Base-by-base conservation (phyloP, 2,888 invertebrate species). In the Aricia artaxerxes region DNA sequence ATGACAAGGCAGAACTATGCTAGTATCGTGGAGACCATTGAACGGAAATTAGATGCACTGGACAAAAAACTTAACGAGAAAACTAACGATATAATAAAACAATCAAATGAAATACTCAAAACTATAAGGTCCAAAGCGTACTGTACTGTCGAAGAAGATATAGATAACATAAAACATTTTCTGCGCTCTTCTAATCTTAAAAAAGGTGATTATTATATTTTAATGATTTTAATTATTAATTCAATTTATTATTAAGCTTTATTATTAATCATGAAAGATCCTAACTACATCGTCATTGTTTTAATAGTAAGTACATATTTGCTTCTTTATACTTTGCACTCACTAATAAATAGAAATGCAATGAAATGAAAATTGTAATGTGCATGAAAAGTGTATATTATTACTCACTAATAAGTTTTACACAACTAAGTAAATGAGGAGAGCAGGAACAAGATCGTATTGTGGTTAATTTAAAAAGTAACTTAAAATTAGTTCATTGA, bases 1-100 rank as follows among this genome's bases (percentile, higher is more conserved):
- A 87, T 93, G 85, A 84, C 90, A 0, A 91, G 90, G 79, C 92
- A 93, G 80, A 88, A 85, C 81, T 92, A 92, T 82, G 84, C 92
- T 61, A 90, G 90, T 81, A 87, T 90, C 87, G 88, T 93, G 53
- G 91, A 92, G 82, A 83, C 84, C 0, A 88, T 93, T 13, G 90
- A 92, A 78, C 85, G 84, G 16, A 92, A 90, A 82, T 73, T 93
- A 4, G 87, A 84, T 53, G 90, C 91, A 79, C 83, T 93, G 73
- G 90, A 92, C 79, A 83, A 86, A 0, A 87, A 85, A 1, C 86
- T 92, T 73, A 89, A 91, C 77, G 93, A 93, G 77, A 87, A 87
- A 81, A 85, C 88, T 0, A 90, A 88, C 77, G 88, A 84, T 35
- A 90, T 93, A 7, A 80, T 91, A 9, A 92, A 92, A 82, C 90